phyloP scores from a whole-genome alignment of 2,888 invertebrate species.

The Myopa testacea region DNA sequence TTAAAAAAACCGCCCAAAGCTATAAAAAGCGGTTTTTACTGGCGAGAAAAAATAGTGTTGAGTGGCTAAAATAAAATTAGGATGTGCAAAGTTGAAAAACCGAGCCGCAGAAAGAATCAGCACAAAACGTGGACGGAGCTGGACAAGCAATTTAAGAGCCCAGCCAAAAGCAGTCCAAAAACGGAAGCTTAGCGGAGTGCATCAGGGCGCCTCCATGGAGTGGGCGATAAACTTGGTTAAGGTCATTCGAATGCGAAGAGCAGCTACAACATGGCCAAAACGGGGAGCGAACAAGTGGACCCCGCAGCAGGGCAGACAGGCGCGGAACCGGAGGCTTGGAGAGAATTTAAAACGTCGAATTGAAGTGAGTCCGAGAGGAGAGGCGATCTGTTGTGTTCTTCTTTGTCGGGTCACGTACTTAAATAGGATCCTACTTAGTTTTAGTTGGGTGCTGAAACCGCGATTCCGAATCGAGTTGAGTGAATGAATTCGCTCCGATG shows the following conservation, averaged over 20 bases:
- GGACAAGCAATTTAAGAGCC: constrained; percentile 2
- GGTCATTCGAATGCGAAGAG: constrained; percentile 24
- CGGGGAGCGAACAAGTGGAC: not conserved
- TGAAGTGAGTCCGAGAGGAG: not conserved
- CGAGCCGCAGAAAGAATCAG: not conserved
- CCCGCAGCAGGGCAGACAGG: not conserved
- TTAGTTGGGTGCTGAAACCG: not conserved
- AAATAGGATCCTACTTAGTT: not conserved
- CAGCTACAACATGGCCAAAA: constrained; percentile 6
- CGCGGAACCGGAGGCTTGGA: not conserved
- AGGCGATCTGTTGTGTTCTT: not conserved
- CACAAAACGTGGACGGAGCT: not conserved
- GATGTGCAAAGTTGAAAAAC: not conserved
- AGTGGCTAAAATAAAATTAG: constrained; percentile 21
- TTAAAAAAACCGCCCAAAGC: not conserved
- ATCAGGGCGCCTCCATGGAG: too few relatives aligned
- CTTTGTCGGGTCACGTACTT: not conserved
- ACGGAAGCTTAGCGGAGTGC: not conserved
- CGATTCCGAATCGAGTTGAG: too few relatives aligned
- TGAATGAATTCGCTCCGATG: too few relatives aligned
- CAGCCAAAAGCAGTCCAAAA: not conserved
- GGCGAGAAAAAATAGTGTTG: not conserved
- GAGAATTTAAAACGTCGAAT: not conserved
- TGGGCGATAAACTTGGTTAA: constrained; percentile 23
- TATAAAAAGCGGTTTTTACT: not conserved